These are phyloP conservation scores for Brachynemurus nebulosus DNA, from an alignment of 2,888 invertebrate species.

Conservation along the genomic window DNA sequence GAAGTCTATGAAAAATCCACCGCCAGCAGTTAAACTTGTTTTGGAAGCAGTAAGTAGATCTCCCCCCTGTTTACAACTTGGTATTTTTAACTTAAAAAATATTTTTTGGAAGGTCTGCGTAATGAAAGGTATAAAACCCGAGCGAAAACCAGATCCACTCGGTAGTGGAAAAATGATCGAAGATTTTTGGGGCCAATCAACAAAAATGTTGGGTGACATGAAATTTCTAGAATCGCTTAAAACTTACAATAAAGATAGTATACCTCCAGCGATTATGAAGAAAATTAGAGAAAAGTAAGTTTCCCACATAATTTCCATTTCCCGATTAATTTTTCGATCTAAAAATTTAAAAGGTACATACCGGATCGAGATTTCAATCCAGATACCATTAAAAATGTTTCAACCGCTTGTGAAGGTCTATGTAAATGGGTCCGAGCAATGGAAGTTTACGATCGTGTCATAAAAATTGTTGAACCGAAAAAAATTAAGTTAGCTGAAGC, in stretches of 20 bases:
- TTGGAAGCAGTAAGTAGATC: constrained; percentile 52
- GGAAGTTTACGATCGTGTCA: constrained; percentile 91
- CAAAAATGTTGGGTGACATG: constrained; percentile 81
- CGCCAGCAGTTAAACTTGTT: constrained; percentile 77
- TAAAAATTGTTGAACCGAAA: constrained; percentile 92
- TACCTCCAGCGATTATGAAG: constrained; percentile 72
- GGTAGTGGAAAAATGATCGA: constrained; percentile 67
- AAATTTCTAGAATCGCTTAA: constrained; percentile 81
- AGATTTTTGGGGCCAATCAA: constrained; percentile 88
- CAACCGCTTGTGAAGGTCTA: constrained; percentile 90
- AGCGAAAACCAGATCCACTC: constrained; percentile 70
- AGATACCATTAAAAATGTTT: constrained; percentile 73
- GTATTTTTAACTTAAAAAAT: too few species aligned
- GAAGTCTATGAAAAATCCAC: constrained; percentile 98
- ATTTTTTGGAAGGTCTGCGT: too few species aligned
- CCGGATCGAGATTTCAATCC: constrained; percentile 85
- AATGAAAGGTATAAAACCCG: constrained; percentile 80
- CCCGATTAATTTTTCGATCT: constrained; percentile 24
- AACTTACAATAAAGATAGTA: constrained; percentile 91
- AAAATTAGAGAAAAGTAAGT: constrained; percentile 81
- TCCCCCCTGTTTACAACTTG: too few species aligned
- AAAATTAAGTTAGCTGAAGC: constrained; percentile 79
- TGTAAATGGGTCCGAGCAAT: constrained; percentile 95
- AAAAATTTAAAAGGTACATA: too few species aligned
- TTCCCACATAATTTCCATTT: too few species aligned